Evolutionary conservation across 2,888 invertebrate species (phyloP).

Genomic region (Mesorhabditis sp.): DNA sequence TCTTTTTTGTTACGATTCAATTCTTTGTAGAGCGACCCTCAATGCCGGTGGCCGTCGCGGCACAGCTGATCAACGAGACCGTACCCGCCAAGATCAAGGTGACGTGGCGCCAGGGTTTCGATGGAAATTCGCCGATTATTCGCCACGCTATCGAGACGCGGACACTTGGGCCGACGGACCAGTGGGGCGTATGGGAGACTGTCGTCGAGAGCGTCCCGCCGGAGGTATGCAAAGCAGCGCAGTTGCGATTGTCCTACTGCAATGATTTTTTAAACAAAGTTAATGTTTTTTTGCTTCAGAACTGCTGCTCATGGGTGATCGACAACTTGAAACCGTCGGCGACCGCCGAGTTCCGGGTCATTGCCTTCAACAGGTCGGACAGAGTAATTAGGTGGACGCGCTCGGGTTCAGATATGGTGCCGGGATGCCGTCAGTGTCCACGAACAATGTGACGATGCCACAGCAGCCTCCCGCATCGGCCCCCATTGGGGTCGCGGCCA

Average conservation of each 20-base stretch:
- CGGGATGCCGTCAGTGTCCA: slow-evolving; percentile 71
- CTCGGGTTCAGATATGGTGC: slow-evolving; percentile 55
- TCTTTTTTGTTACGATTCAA: slow-evolving; percentile 14
- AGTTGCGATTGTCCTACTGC: too few species aligned
- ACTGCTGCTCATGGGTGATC: slow-evolving; percentile 36
- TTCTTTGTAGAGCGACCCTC: slow-evolving; percentile 77
- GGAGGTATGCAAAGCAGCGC: slow-evolving; percentile 19
- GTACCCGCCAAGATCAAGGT: slow-evolving; percentile 67
- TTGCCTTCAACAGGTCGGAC: slow-evolving; percentile 84
- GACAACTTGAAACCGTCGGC: slow-evolving; percentile 86
- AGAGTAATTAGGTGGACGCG: slow-evolving; percentile 75
- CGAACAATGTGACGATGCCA: slow-evolving; percentile 80
- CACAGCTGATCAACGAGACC: slow-evolving; percentile 73
- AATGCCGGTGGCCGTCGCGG: slow-evolving; percentile 82
- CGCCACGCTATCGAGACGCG: slow-evolving; percentile 87
- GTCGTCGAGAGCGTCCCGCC: slow-evolving; percentile 72
- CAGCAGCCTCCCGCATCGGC: slow-evolving; percentile 90
- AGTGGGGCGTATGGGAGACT: slow-evolving; percentile 54
- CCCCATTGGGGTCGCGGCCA: slow-evolving; percentile 86
- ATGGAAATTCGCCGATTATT: slow-evolving; percentile 86
- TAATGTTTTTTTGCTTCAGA: not conserved
- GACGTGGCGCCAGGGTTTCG: slow-evolving; percentile 66
- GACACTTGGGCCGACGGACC: slow-evolving; percentile 69
- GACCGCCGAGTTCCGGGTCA: slow-evolving; percentile 92
- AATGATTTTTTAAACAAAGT: too few species aligned